Base-by-base conservation (phyloP, 2,113 vertebrate species). In the Perca fluviatilis region DNA sequence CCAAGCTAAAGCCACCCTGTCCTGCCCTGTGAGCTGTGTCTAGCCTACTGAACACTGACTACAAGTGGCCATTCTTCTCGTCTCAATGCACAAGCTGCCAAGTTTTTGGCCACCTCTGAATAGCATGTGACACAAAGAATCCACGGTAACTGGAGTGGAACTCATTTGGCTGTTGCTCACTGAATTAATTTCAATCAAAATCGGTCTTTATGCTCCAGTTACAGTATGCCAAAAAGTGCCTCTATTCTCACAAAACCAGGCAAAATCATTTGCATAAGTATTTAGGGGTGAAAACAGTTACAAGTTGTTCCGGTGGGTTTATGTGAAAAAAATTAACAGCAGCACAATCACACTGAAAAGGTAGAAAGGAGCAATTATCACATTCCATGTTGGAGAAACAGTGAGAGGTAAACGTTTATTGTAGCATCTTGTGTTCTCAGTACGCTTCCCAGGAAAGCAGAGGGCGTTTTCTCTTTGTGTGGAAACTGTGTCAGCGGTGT, bases 81-180 rank as follows among this genome's bases (percentile, higher is more conserved):
- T 71, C 63, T 23, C 68, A 57, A 19, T 70, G 54, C 65, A 19
- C 51, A 63, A 23, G 43, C 77, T 86, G 70, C 85, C 86, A 80
- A 84, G 77, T 73, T 83, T 87, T 61, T 89, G 86, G 85, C 74
- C 75, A n/a, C 75, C 47, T 74, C 58, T 92, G 80, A 91, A 93
- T 85, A 84, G 60, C 43, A 58, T 36, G 56, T 5, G 7, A 74
- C 67, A 93, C 88, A 94, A 94, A 90, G 87, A 91, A 82, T 60
- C 86, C 23, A 6, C 30, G 68, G 71, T 73, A 90, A 94, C 79
- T 92, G 88, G 86, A 94, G 90, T 92, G 90, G 93, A 94, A 94
- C 71, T 84, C 78, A 90, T 89, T 86, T 75, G 77, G 33, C 69
- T 14, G 36, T 82, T 77, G 78, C 86, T 73, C 77, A 66, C 47